Evolutionary conservation across 2,888 invertebrate species (phyloP).

Genomic region (Thymelicus sylvestris): DNA sequence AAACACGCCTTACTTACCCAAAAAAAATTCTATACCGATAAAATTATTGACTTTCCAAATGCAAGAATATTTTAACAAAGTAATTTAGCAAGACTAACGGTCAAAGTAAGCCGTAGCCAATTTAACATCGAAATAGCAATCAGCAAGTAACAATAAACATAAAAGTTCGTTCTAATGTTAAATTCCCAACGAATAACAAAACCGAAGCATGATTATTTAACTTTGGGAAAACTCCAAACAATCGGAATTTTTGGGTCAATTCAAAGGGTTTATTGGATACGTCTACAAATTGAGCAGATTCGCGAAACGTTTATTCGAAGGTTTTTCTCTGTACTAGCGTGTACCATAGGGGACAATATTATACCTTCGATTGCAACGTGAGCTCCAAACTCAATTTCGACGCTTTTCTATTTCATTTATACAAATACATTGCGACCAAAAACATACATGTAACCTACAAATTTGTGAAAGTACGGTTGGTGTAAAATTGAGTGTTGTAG

Average conservation of each 20-base stretch:
- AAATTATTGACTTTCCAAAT: background rate
- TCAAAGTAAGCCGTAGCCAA: background rate
- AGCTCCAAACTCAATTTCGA: conserved; percentile 2
- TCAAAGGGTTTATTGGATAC: conserved; percentile 37
- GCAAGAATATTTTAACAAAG: background rate
- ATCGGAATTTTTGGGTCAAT: conserved; percentile 32
- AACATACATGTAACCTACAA: too few species aligned
- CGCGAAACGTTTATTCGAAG: conserved; percentile 30
- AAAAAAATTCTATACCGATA: background rate
- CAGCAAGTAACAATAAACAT: conserved; percentile 8
- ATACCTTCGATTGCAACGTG: conserved; percentile 26
- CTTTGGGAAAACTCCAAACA: conserved; percentile 24
- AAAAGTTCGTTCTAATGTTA: conserved; percentile 15
- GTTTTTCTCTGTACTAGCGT: conserved; percentile 23
- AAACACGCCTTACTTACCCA: background rate
- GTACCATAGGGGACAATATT: conserved; percentile 27
- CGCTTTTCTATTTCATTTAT: too few species aligned
- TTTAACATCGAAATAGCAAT: background rate
- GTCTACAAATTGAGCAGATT: conserved; percentile 34
- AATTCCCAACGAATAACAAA: conserved; percentile 28
- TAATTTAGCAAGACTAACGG: background rate
- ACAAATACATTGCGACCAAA: too few species aligned
- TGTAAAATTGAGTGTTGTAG: too few species aligned
- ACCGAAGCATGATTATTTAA: conserved; percentile 34
- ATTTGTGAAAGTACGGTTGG: too few species aligned